These are phyloP conservation scores for Luperina testacea DNA, from an alignment of 2,888 invertebrate genomes.

Conservation along the genomic window DNA sequence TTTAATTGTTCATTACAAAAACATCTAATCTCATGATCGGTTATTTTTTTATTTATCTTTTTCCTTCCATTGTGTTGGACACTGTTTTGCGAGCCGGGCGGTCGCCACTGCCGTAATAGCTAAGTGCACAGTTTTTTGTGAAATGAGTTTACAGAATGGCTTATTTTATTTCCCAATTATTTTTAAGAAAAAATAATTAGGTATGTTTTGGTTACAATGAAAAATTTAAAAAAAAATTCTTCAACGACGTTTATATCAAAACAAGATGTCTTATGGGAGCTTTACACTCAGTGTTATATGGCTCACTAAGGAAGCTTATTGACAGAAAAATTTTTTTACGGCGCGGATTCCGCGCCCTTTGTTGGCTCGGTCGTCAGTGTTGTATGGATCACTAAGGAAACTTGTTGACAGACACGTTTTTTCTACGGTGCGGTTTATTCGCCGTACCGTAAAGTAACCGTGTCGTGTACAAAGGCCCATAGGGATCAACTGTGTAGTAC, in stretches of 20 bases:
- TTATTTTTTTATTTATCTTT: conserved; percentile 9
- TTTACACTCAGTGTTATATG: no score
- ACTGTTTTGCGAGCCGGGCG: conserved; percentile 11
- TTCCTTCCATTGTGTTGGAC: conserved; percentile 12
- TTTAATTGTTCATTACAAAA: not conserved
- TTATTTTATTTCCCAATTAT: conserved; percentile 40
- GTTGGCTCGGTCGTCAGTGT: no score
- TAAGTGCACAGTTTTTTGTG: conserved; percentile 20
- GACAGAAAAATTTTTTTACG: no score
- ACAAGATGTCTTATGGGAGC: not conserved
- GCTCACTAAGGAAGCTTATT: no score
- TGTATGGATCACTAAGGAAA: no score
- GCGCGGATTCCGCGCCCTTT: no score
- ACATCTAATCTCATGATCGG: not conserved
- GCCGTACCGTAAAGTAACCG: no score
- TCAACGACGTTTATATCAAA: not conserved
- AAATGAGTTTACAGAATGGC: conserved; percentile 22
- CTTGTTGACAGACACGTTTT: no score
- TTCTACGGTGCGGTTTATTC: no score
- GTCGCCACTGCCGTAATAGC: conserved; percentile 22
- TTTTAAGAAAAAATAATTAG: conserved; percentile 23
- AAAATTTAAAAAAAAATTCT: conserved; percentile 27
- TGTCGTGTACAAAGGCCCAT: no score
- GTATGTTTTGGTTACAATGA: conserved; percentile 31
- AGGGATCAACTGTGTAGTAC: not conserved